Base-by-base conservation (phyloP, 2,797 vertebrate genomes). In the Halcyon badia region DNA sequence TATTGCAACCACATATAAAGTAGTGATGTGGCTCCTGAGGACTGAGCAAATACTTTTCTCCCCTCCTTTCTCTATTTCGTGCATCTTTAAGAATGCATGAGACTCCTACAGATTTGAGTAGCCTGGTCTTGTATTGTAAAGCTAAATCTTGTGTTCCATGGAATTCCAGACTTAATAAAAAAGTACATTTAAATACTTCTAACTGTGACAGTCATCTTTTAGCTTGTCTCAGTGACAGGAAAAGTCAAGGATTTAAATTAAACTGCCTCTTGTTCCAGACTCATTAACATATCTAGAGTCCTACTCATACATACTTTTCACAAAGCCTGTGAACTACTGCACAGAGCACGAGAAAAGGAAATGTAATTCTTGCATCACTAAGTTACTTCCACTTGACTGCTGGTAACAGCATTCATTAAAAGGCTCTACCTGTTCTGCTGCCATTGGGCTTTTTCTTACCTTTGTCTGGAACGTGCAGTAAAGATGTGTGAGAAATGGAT, bases 401-500 rank as follows among this genome's bases (percentile, higher is more conserved):
- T 71, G 26, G 49, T 28, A 71, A 20, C 39, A 71, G 60, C 19
- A n/a, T 24, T 20, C 31, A 26, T 35, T 52, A 30, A 48, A 57
- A 78, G 66, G 22, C 30, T 83, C 25, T 24, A 2, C 3, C 44
- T n/a, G 13, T 35, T 71, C 31, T 1, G 39, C 1, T 44, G 44
- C 42, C 33, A 14, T 1, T 22, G 20, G 20, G 46, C 5, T 73
- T 68, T 80, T 44, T 30, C 72, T 62, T 91, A 99, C 99, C 98
- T 99, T 99, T 75, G 99, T 99, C 98, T 99, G 99, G 97, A 99
- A 99, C 0, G 99, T 99, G 93, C 98, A 99, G 97, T 98, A 99
- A 58, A 99, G 99, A 78, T 99, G 99, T 3, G 99, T 99, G 97
- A 99, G 99, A 92, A 99, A 99, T 17, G 99, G 99, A 78, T 99